Evolutionary conservation across 2,797 vertebrate genomes (phyloP).

Genomic region (Scyliorhinus canicula): DNA sequence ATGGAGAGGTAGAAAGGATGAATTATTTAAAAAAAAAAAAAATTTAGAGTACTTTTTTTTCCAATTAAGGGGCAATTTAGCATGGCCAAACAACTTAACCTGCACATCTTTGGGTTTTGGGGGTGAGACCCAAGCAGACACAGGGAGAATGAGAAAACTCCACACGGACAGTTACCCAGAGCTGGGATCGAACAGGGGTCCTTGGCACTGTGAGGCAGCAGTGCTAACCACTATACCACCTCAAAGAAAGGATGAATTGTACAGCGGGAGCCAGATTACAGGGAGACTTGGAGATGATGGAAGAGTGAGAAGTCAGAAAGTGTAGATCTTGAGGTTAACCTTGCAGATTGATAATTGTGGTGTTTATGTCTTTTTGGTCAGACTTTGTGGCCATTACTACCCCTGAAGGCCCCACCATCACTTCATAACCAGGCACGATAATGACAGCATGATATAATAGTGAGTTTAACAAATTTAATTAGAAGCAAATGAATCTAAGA

Average conservation of each 20-base stretch:
- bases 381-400: slow-evolving; percentile 21
- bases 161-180: no score
- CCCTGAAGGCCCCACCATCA: slow-evolving; percentile 2
- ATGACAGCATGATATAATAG: slow-evolving; percentile 12
- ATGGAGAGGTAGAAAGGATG: not conserved
- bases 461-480: not conserved
- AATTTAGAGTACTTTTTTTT: no score
- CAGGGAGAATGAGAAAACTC: no score
- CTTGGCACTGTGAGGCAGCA: no score
- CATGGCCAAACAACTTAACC: no score
- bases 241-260: not conserved
- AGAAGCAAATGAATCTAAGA: slow-evolving; percentile 15
- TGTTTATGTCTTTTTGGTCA: slow-evolving; percentile 26
- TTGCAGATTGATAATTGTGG: slow-evolving; percentile 13
- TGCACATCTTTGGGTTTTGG: no score
- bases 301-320: not conserved
- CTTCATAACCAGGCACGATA: not conserved
- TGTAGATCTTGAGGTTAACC: not conserved
- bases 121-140: no score
- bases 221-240: no score
- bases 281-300: not conserved
- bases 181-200: no score
- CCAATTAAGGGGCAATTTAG: no score
- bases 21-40: no score
- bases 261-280: not conserved